Base-by-base conservation (phyloP, 2,113 vertebrate genomes). In the Xenopus borealis region DNA sequence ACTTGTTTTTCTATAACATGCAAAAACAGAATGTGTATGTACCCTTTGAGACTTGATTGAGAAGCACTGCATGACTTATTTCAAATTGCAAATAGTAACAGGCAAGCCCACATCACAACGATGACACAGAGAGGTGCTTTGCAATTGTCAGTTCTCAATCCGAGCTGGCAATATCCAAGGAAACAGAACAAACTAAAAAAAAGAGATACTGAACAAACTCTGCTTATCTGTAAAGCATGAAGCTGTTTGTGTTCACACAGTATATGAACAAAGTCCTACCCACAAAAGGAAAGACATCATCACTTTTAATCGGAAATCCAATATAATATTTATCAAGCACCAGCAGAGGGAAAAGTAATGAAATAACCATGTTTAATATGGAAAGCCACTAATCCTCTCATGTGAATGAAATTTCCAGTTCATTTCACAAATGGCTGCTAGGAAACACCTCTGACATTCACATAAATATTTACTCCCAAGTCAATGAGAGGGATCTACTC, bases 401-500 rank as follows among this genome's bases (percentile, higher is more conserved):
- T 67, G 40, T 67, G 27, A 73, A 52, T 58, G 44, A 18, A 66
- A 66, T 73, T 75, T 75, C 65, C 72, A 75, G 40, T 75, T 61
- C 40, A 75, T 75, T 67, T 59, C 57, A 67, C 52, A 65, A 65
- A 27, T 16, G 30, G 62, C 72, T 67, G 72, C 72, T 67, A 67
- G 72, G 72, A 68, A 55, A 75, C 72, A 67, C 64, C 53, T 59
- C 14, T 59, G 30, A 33, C 64, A 50, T 47, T 67, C 20, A 75
- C 23, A 66, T 75, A 61, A 75, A 75, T 75, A 75, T 75, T 75
- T 75, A 75, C 72, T 44, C 20, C 44, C 6, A 17, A 67, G 55
- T 75, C 72, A 61, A 40, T 20, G 7, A n/a, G 55, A 23, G 53
- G 64, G 57, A 75, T 50, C 61, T 44, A 75, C 50, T 57, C 55